Evolutionary conservation across 1,140 invertebrate species (phyloP).

Genomic region (Drosophila triauraria): DNA sequence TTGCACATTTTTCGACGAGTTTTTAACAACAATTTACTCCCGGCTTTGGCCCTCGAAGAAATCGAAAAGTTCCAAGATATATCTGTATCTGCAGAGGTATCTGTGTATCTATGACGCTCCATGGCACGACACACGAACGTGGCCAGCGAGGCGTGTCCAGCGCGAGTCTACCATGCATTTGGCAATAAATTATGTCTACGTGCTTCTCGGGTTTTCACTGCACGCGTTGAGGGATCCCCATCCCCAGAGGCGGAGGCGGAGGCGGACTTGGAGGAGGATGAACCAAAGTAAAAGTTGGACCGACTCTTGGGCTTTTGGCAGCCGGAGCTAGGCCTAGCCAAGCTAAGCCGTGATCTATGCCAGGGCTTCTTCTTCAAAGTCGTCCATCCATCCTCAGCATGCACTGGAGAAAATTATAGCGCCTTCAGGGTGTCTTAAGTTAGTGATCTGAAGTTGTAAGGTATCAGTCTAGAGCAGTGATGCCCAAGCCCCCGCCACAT

Average conservation of each 20-base stretch:
- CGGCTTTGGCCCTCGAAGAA: slow-evolving; percentile 36
- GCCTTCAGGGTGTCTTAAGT: neutral
- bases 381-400: neutral
- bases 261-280: slow-evolving; percentile 10
- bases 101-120: slow-evolving; percentile 28
- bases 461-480: neutral
- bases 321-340: neutral
- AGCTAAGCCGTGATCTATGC: slow-evolving; percentile 32
- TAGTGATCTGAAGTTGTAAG: neutral
- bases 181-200: slow-evolving; percentile 66
- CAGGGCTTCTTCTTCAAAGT: slow-evolving; percentile 12
- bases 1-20: slow-evolving; percentile 50
- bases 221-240: slow-evolving; percentile 30
- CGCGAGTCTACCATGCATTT: slow-evolving; percentile 58
- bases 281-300: slow-evolving; percentile 33
- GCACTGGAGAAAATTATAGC: neutral
- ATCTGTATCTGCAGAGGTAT: slow-evolving; percentile 9
- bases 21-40: slow-evolving; percentile 26
- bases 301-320: slow-evolving; percentile 3
- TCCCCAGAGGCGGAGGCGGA: neutral
- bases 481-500: too few species aligned
- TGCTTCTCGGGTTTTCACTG: slow-evolving; percentile 60
- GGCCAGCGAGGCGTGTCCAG: slow-evolving; percentile 53
- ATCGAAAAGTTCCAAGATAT: slow-evolving; percentile 43
- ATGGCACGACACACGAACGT: slow-evolving; percentile 49